Conservation (phyloP, 2,113 vertebrate species). For the Dendropsophus ebraccatus region DNA sequence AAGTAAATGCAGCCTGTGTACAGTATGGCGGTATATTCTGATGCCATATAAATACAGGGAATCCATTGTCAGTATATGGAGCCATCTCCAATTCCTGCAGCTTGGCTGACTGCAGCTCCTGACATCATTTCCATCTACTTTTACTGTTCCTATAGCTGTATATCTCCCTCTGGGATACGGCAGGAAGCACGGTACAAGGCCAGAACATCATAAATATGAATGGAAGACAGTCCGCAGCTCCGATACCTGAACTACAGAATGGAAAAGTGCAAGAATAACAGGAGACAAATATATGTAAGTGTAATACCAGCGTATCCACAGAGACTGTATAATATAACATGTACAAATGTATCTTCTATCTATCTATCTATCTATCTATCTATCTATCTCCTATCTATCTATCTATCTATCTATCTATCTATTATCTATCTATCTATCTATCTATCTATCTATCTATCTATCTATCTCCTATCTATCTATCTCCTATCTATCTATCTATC, state of each 20-base stretch:
- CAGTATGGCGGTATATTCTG: not conserved
- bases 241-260: not conserved
- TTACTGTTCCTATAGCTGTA: not conserved
- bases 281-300: not conserved
- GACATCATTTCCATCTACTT: conserved; percentile 31
- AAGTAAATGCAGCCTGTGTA: too few relatives aligned
- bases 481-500: too few relatives aligned
- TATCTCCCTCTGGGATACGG: conserved; percentile 21
- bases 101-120: conserved; percentile 29
- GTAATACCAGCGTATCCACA: not conserved
- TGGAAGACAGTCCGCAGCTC: not conserved
- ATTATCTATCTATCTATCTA: too few relatives aligned
- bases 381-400: too few relatives aligned
- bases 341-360: too few relatives aligned
- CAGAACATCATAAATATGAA: conserved; percentile 24
- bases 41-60: not conserved
- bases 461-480: too few relatives aligned
- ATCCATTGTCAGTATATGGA: not conserved
- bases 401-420: too few relatives aligned
- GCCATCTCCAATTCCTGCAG: not conserved
- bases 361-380: too few relatives aligned
- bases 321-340: too few relatives aligned
- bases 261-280: not conserved
- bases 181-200: conserved; percentile 32
- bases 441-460: too few relatives aligned